Evolutionary conservation across 2,888 invertebrate species (phyloP).

Genomic region (Andrena bicolor): DNA sequence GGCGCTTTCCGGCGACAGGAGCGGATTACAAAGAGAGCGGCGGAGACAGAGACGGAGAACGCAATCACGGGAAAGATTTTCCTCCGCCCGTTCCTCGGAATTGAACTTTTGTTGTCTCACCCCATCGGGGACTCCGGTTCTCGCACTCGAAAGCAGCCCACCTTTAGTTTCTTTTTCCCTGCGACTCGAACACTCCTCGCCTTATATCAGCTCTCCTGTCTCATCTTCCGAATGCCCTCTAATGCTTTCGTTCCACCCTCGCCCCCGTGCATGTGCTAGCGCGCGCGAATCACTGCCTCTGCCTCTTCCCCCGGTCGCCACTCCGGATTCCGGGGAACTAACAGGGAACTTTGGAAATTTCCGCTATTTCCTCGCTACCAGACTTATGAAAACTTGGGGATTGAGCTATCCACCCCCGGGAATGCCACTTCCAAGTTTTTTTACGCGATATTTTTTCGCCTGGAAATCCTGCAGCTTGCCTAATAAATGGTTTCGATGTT

Average conservation of each 20-base stretch:
- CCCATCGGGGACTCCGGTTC: conserved; percentile 62
- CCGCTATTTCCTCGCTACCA: neutral
- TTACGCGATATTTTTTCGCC: neutral
- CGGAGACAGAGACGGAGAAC: conserved; percentile 65
- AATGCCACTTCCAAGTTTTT: conserved; percentile 30
- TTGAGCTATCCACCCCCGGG: neutral
- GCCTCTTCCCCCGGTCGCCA: neutral
- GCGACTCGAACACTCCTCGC: conserved; percentile 27
- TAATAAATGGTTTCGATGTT: neutral
- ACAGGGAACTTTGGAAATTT: conserved; percentile 6
- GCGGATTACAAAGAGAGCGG: conserved; percentile 52
- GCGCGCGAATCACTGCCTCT: conserved; percentile 17
- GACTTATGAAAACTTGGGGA: conserved; percentile 34
- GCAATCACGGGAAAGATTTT: conserved; percentile 78
- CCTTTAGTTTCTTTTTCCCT: conserved; percentile 40
- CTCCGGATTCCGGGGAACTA: neutral
- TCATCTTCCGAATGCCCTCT: conserved; percentile 57
- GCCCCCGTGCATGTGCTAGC: conserved; percentile 4
- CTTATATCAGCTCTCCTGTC: conserved; percentile 67
- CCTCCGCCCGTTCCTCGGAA: conserved; percentile 78
- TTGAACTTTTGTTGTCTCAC: conserved; percentile 82
- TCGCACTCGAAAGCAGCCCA: conserved; percentile 25
- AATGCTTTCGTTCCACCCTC: conserved; percentile 44
- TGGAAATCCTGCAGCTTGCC: neutral
- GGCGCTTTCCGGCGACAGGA: conserved; percentile 20